Conservation (phyloP, 2,113 vertebrate species). For the Hippopotamus amphibius region DNA sequence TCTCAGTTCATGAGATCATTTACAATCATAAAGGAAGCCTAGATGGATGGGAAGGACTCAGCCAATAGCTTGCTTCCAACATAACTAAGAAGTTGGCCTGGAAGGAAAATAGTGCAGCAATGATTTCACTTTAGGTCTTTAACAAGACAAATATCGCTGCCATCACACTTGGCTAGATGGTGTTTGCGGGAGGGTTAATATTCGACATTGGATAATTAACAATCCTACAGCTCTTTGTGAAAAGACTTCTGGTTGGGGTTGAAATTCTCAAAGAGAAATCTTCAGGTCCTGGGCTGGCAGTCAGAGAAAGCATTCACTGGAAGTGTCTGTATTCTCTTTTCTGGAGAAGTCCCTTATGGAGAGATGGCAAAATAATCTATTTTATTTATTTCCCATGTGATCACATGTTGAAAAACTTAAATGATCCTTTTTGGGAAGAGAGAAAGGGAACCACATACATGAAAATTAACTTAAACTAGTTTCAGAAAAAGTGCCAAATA, state of each 20-base stretch:
- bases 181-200: conserved; percentile 71
- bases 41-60: conserved; percentile 87
- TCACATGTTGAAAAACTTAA: conserved; percentile 25
- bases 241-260: background rate
- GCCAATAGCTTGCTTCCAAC: conserved; percentile 87
- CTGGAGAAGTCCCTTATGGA: background rate
- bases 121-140: conserved; percentile 82
- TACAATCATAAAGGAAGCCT: conserved; percentile 86
- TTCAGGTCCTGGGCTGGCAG: background rate
- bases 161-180: conserved; percentile 64
- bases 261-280: background rate
- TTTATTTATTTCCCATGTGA: background rate
- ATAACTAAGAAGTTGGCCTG: conserved; percentile 79
- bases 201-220: conserved; percentile 70
- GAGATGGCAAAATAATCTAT: background rate
- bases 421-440: background rate
- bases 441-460: background rate
- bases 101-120: conserved; percentile 79
- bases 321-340: background rate
- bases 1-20: conserved; percentile 85
- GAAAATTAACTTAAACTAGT: background rate
- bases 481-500: conserved; percentile 21
- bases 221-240: background rate
- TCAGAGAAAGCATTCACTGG: background rate
- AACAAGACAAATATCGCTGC: conserved; percentile 80